Conservation (phyloP, 2,888 invertebrate genomes). For the Pterostichus niger region DNA sequence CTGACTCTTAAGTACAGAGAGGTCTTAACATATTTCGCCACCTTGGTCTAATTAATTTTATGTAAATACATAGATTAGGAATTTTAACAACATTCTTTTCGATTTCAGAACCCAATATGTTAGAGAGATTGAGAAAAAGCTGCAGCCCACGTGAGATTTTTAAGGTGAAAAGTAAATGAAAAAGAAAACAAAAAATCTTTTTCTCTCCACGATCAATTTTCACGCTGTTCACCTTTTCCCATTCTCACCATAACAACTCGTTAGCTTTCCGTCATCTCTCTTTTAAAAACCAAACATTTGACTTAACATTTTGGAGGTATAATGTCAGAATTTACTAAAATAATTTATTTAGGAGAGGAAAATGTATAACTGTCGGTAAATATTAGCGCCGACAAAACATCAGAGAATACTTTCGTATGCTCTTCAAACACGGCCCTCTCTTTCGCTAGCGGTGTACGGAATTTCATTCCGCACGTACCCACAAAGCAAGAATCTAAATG, state of each 20-base stretch:
- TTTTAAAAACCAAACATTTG: conserved; percentile 74
- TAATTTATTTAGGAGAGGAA: conserved; percentile 77
- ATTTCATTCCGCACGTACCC: conserved; percentile 75
- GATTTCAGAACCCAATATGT: no score
- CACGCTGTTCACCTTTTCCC: background rate
- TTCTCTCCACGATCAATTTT: background rate
- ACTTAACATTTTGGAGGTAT: conserved; percentile 75
- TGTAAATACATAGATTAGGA: no score
- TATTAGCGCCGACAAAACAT: conserved; percentile 77
- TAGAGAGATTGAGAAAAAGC: no score
- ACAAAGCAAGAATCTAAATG: conserved; percentile 75
- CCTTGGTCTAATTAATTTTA: no score
- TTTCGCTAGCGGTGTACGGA: conserved; percentile 71
- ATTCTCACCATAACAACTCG: conserved; percentile 12
- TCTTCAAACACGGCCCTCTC: conserved; percentile 74
- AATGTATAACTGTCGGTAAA: conserved; percentile 78
- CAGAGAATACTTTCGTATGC: conserved; percentile 76
- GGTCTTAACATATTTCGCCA: no score
- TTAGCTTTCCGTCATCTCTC: conserved; percentile 49
- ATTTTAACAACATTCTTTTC: no score
- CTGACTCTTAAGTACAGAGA: no score
- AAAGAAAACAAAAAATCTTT: background rate
- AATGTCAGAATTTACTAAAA: conserved; percentile 78
- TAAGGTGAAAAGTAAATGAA: background rate
- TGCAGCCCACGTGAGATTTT: background rate